phyloP scores from a whole-genome alignment of 2,797 vertebrate species.

The Apodemus agrarius region DNA sequence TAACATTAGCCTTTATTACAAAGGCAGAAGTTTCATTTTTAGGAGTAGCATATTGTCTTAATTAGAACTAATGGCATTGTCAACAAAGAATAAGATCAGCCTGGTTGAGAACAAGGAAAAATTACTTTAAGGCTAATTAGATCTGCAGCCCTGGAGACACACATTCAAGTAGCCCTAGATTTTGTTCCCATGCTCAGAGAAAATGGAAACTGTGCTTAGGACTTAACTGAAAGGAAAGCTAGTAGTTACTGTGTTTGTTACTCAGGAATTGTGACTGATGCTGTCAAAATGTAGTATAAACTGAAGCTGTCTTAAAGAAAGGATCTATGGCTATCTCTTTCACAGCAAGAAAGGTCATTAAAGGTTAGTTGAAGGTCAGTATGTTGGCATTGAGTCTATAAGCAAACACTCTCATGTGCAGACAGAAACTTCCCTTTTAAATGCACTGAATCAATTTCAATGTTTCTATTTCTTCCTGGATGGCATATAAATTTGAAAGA shows the following conservation, averaged over 20 bases:
- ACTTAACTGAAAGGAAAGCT: background rate
- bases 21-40: background rate
- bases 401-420: background rate
- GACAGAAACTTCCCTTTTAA: background rate
- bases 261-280: background rate
- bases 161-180: background rate
- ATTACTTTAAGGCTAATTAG: constrained; percentile 13
- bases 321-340: background rate
- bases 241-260: background rate
- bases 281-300: background rate
- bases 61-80: background rate
- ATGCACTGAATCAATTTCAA: background rate
- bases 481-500: background rate
- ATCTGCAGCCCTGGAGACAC: background rate
- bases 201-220: background rate
- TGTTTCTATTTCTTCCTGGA: background rate
- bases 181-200: background rate
- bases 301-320: background rate
- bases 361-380: background rate
- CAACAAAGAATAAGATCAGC: constrained; percentile 18
- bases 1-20: background rate
- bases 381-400: background rate
- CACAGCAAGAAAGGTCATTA: background rate
- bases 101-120: background rate
- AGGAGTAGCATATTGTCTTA: background rate